phyloP scores from a whole-genome alignment of 2,888 invertebrate genomes.

The Aelia acuminata region DNA sequence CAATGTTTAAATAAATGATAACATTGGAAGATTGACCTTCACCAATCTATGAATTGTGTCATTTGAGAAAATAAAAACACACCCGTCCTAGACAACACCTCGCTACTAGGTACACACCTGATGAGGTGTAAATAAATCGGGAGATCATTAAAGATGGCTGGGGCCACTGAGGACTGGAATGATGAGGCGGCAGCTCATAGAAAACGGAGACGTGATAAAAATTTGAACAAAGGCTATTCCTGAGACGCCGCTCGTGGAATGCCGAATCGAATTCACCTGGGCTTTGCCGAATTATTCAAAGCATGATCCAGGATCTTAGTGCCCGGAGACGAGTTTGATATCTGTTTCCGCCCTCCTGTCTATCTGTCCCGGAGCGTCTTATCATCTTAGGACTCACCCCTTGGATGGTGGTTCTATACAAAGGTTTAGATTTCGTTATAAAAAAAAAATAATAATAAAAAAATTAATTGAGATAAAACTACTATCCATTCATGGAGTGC shows the following conservation, averaged over 20 bases:
- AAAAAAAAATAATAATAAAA: too few species aligned
- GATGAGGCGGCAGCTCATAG: conserved; percentile 44
- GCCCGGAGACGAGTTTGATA: conserved; percentile 54
- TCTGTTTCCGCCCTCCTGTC: background rate
- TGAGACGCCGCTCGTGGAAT: background rate
- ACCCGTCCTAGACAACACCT: too few species aligned
- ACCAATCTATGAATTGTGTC: too few species aligned
- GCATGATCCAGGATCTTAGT: conserved; percentile 51
- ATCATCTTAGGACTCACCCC: too few species aligned
- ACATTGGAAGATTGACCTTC: too few species aligned
- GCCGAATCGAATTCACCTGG: conserved; percentile 45
- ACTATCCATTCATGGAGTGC: too few species aligned
- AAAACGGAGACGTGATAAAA: conserved; percentile 56
- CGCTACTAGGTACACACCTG: background rate
- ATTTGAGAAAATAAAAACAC: too few species aligned
- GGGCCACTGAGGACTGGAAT: background rate
- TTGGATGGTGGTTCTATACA: too few species aligned
- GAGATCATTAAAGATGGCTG: conserved; percentile 40
- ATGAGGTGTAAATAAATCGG: conserved; percentile 37
- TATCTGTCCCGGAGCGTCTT: background rate
- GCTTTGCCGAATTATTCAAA: conserved; percentile 53
- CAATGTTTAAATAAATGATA: too few species aligned
- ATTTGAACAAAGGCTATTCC: conserved; percentile 58
- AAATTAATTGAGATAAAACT: too few species aligned
- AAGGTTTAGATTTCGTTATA: too few species aligned